Evolutionary conservation across 2,113 vertebrate species (phyloP), one percentile per base, ranked within the genome.

Genomic region (Ariopsis seemanni): DNA sequence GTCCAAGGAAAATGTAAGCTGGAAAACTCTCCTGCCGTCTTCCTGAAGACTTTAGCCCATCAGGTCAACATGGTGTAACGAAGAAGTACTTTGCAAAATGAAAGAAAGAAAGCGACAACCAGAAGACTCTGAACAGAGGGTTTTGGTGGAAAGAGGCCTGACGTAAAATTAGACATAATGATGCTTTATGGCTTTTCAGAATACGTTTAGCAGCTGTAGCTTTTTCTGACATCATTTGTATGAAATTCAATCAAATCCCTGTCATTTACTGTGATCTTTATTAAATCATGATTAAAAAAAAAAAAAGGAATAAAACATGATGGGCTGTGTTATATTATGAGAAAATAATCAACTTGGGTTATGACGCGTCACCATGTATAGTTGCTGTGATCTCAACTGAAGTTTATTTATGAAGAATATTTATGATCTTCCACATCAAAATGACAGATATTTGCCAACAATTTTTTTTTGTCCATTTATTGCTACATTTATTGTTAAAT

Each of bases 21-120:
- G 42, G 85, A 90, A 30, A 74, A 83, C n/a, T 2, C 79, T 50
- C 2, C 90, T 5, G 69, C 93, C 12, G 7, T 92, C 91, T 93
- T 91, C 83, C 81, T 87, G 15, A 93, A 93, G 86, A 85, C 34
- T 34, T 78, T 88, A 79, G 85, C 88, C 57, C 88, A 91, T 34
- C 80, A 90, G 0, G 8, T 83, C 9, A 67, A 62, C 0, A 10
- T 90, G 81, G 52, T 85, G 30, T 92, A 88, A 93, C 57, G 8
- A 52, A 82, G 48, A 63, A 75, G 1, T 12, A 15, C 5, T 27
- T 42, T 27, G 10, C 42, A 25, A 50, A n/a, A 72, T 25, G 53
- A 20, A 30, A 20, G 48, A n/a, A 4, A 81, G 42, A 14, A 81
- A 67, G 15, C 42, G 10, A 50, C 2, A 20, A 48, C n/a, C 30